These are phyloP conservation scores for Brachypalpus laphriformis DNA, from an alignment of 2,888 invertebrate genomes.

Conservation along the genomic window DNA sequence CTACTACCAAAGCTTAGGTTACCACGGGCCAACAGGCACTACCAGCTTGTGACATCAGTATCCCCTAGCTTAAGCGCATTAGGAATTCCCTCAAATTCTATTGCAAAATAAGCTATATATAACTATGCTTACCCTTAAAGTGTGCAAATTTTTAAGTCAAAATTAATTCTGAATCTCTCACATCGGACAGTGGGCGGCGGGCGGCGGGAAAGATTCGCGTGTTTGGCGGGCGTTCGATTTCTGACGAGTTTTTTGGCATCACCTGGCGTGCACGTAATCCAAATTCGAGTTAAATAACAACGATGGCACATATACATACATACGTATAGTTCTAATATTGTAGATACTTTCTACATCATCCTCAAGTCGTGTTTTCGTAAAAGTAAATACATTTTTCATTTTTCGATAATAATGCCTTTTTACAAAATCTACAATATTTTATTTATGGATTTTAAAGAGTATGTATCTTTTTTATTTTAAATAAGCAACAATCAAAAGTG, in stretches of 20 bases:
- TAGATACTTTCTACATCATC: slow-evolving; percentile 30
- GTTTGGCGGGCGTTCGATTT: slow-evolving; percentile 41
- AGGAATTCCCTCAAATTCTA: slow-evolving; percentile 44
- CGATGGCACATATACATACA: slow-evolving; percentile 60
- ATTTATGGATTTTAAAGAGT: slow-evolving; percentile 56
- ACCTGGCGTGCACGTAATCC: slow-evolving; percentile 23
- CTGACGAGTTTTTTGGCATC: slow-evolving; percentile 39
- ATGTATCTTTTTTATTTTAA: slow-evolving; percentile 42
- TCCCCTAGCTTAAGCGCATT: slow-evolving; percentile 90
- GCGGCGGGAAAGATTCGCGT: slow-evolving; percentile 39
- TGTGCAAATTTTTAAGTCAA: slow-evolving; percentile 52
- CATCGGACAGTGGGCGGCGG: slow-evolving; percentile 29
- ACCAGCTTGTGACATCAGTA: slow-evolving; percentile 95
- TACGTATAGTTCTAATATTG: slow-evolving; percentile 11
- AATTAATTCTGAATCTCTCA: slow-evolving; percentile 63
- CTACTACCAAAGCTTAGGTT: slow-evolving; percentile 93
- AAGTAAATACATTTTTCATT: slow-evolving; percentile 54
- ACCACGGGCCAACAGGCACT: slow-evolving; percentile 88
- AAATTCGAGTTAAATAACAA: slow-evolving; percentile 49
- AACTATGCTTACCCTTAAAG: slow-evolving; percentile 40
- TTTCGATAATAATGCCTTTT: slow-evolving; percentile 59
- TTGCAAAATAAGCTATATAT: slow-evolving; percentile 65
- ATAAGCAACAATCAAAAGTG: slow-evolving; percentile 81
- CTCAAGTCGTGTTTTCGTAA: slow-evolving; percentile 44
- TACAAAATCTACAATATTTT: slow-evolving; percentile 57